Base-by-base conservation (phyloP, 1,140 invertebrate species). In the Euura saliciscinereae region DNA sequence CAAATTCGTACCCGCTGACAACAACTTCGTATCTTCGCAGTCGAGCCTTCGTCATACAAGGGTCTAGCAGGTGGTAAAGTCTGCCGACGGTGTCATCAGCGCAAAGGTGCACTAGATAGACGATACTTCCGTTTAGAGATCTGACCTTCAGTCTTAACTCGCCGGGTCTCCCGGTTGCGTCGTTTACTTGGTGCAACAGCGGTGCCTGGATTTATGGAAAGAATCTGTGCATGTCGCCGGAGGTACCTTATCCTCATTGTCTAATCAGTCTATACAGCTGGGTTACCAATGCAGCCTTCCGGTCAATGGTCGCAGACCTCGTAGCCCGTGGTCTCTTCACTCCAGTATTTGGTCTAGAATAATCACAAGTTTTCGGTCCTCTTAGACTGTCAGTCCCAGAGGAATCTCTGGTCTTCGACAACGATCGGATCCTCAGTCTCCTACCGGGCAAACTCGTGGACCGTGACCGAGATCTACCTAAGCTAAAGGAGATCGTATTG, bases 81-180 rank as follows among this genome's bases (percentile, higher is more conserved):
- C 69, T 78, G 0, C 73, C 73, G 11, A 86, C 81, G 2, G 79
- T 78, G 65, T 86, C 83, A 13, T 85, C 74, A 2, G 79, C 77
- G 4, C 80, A 85, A n/a, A 82, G 72, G 10, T 85, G 76, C 1
- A 85, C 79, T 3, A 86, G 73, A 68, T 83, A 86, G 13, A 86
- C 71, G 43, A 78, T 83, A 43, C 82, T 79, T 13, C 85, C 85
- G 44, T 82, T 84, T 45, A 85, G 70, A 4, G 85, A 86, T 75
- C 85, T 79, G 43, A 86, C 77, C 78, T 86, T 86, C 7, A 86
- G 65, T 66, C 83, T 80, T n/a, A 86, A 75, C 43, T 85, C 85
- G 1, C 77, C 81, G 0, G 69, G 1, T 68, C 71, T 76, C 67
- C 80, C 78, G 3, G 79, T 78, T 6, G 85, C 73, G 51, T 83